Evolutionary conservation across 2,888 invertebrate genomes (phyloP).

Genomic region (Hemistola chrysoprasaria): DNA sequence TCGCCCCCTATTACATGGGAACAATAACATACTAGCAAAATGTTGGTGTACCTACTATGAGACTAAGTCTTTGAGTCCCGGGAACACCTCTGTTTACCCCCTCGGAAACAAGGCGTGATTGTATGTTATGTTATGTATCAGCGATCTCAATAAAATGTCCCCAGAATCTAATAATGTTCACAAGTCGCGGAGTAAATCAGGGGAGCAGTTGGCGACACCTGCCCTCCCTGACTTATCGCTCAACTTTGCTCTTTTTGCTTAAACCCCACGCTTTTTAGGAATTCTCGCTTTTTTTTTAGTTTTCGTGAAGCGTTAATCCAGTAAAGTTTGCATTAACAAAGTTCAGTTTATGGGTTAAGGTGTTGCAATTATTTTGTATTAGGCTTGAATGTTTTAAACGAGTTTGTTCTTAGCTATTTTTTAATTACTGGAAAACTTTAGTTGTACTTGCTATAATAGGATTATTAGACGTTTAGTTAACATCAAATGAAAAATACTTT

Average conservation of each 20-base stretch:
- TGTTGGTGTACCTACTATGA: too few species aligned
- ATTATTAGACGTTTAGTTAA: too few species aligned
- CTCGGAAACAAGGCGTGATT: too few species aligned
- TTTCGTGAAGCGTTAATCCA: conserved; percentile 31
- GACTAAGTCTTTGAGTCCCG: too few species aligned
- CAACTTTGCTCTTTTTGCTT: conserved; percentile 35
- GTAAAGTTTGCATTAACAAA: conserved; percentile 26
- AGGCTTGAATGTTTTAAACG: conserved; percentile 4
- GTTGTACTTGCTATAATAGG: too few species aligned
- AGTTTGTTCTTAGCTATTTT: too few species aligned
- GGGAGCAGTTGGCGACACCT: conserved; percentile 39
- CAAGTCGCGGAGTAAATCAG: conserved; percentile 42
- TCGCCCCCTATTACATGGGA: too few species aligned
- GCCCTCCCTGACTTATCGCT: conserved; percentile 36
- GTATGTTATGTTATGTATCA: too few species aligned
- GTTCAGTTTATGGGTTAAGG: conserved; percentile 24
- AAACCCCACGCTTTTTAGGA: not conserved
- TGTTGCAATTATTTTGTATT: conserved; percentile 24
- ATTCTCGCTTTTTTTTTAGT: conserved; percentile 24
- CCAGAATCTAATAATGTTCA: conserved; percentile 29
- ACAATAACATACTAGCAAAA: too few species aligned
- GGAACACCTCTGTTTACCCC: too few species aligned
- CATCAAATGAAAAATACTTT: too few species aligned
- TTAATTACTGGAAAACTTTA: too few species aligned
- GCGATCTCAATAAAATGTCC: conserved; percentile 19